Percentiles rank a stretch among this genome's conserved stretches.
Conservation (phyloP, 2,797 vertebrate species). For the Parauchenoglanis punctatus region DNA sequence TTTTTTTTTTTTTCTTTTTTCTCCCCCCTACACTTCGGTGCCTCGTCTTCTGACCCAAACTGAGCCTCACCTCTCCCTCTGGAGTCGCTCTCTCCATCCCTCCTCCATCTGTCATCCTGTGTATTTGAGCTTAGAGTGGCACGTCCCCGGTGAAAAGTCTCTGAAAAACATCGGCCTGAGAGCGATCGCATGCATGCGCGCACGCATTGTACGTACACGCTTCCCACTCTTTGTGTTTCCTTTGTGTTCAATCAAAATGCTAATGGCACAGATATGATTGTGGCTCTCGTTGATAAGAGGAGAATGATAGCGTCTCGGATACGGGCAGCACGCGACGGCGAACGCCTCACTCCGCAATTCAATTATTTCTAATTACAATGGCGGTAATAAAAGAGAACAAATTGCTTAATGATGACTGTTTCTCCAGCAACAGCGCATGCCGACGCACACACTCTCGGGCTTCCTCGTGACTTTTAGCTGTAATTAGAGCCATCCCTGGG, state of each 20-base stretch:
- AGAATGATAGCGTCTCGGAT: constrained; percentile 43
- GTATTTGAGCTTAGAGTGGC: neutral
- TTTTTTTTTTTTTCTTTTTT: neutral
- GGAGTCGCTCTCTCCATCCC: constrained; percentile 13
- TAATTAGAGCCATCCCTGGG: constrained; percentile 25
- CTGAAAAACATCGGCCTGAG: constrained; percentile 45
- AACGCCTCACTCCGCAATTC: constrained; percentile 32
- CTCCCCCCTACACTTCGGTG: constrained; percentile 42
- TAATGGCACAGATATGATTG: constrained; percentile 92
- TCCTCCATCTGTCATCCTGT: constrained; percentile 61
- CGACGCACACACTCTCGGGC: neutral
- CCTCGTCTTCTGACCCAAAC: constrained; percentile 61
- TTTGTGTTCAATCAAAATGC: constrained; percentile 97
- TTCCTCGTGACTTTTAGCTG: constrained; percentile 24
- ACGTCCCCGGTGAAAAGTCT: constrained; percentile 1
- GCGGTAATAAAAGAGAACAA: constrained; percentile 62
- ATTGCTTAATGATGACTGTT: constrained; percentile 58
- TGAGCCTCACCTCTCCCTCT: neutral
- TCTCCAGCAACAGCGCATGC: constrained; percentile 45
- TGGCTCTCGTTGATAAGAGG: constrained; percentile 84
- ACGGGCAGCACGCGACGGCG: constrained; percentile 11
- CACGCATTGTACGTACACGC: neutral
- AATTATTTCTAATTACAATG: constrained; percentile 52
- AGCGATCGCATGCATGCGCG: constrained; percentile 63
- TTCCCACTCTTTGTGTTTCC: constrained; percentile 74